A percentile compares a stretch with the other conserved stretches of the same genome.
phyloP scores from a whole-genome alignment of 2,888 invertebrate genomes.

The Synanthedon formicaeformis region DNA sequence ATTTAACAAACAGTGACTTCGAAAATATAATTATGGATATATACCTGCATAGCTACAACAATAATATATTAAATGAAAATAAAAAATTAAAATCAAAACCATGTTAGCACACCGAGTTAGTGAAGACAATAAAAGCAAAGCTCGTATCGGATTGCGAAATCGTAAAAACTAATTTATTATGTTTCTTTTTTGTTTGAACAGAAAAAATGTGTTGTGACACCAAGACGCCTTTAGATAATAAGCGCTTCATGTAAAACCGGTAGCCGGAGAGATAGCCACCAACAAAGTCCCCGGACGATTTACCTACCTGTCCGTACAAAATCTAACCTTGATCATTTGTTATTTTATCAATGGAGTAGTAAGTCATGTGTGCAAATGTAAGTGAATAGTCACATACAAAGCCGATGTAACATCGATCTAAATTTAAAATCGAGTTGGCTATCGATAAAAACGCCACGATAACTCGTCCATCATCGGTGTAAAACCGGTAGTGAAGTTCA shows the following conservation, averaged over 20 bases:
- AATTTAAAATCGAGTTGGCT: conserved; percentile 13
- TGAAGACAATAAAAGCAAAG: conserved; percentile 1
- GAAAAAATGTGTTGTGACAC: conserved; percentile 43
- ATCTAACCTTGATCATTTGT: conserved; percentile 40
- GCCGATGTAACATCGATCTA: neutral
- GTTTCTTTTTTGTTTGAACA: conserved; percentile 19
- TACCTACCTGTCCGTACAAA: conserved; percentile 3
- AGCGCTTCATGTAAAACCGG: conserved; percentile 50
- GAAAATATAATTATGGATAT: too few species aligned
- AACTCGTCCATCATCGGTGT: conserved; percentile 41
- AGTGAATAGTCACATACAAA: conserved; percentile 34
- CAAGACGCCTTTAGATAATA: conserved; percentile 35
- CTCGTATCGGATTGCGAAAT: conserved; percentile 32
- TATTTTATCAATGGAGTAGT: conserved; percentile 40
- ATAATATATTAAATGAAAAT: too few species aligned
- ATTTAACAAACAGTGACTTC: too few species aligned
- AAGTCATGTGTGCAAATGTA: conserved; percentile 13
- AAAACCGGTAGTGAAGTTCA: conserved; percentile 63
- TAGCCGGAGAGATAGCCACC: conserved; percentile 22
- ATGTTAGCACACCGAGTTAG: neutral
- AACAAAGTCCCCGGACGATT: conserved; percentile 21
- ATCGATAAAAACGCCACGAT: conserved; percentile 41
- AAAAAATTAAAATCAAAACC: neutral
- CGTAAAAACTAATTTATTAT: conserved; percentile 33
- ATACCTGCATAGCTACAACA: too few species aligned